Evolutionary conservation across 1,140 invertebrate genomes (phyloP), one percentile per base, ranked within the genome.

Genomic region (Diploscapter pachys): DNA sequence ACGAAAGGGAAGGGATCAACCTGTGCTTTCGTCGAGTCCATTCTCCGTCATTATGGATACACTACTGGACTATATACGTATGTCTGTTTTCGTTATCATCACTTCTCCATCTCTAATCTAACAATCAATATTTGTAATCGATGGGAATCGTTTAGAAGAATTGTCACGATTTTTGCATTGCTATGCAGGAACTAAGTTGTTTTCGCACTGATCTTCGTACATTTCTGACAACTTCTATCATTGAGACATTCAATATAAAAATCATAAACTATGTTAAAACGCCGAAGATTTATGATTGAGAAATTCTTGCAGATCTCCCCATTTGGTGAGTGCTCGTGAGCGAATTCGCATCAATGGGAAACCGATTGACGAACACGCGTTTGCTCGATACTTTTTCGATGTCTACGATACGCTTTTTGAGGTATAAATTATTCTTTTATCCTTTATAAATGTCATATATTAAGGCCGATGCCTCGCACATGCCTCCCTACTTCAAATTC

Each of bases 401-500:
- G 89, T 96, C 11, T 95, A 93, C 83, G 88, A 90, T 63, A 84
- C 83, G 6, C 81, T 96, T 31, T 79, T 88, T 8, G 76, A 85
- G 3, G 57, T 70, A 11, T 5, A 79, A 64, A 31, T 9, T 72
- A 57, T 75, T 52, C 57, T 72, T 64, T 77, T 74, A 74, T 6
- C 50, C 48, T 74, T 65, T 65, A 65, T 31, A 11, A 9, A 6
- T 50, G 9, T 8, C 51, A 13, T 31, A 9, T 65, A 49, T 59
- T 9, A 66, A 67, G 11, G 66, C 62, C 57, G 53, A 74, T 8
- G 52, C 48, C 8, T 51, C 54, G 8, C 64, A 65, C 9, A 93
- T 97, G 91, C 96, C 96, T 2, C 88, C 90, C 5, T 99, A 97
- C 86, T 99, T 99, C 87, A 90, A 91, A 72, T 98, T 98, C 85